Evolutionary conservation across 2,888 invertebrate genomes (phyloP).

Genomic region (Athalia circularis): DNA sequence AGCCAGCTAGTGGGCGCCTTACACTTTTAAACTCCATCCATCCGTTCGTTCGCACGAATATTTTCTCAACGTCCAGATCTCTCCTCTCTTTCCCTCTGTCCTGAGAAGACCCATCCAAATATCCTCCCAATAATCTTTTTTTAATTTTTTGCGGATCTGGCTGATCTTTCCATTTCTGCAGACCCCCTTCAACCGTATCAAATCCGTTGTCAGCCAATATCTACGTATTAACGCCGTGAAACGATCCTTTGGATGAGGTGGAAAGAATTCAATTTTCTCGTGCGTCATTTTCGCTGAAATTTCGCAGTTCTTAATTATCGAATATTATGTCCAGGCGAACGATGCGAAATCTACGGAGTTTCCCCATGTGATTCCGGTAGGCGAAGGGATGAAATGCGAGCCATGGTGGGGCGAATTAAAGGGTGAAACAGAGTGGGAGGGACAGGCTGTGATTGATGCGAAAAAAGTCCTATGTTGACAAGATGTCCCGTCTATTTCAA

Average conservation of each 20-base stretch:
- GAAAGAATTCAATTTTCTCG: background rate
- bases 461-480: constrained; percentile 51
- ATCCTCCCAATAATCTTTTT: constrained; percentile 9
- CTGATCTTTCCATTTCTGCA: background rate
- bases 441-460: constrained; percentile 45
- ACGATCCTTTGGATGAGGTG: too few species aligned
- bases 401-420: background rate
- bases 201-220: background rate
- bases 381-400: background rate
- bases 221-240: background rate
- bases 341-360: constrained; percentile 6
- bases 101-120: background rate
- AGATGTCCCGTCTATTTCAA: constrained; percentile 46
- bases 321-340: constrained; percentile 1
- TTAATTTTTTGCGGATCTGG: constrained; percentile 38
- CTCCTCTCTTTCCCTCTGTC: background rate
- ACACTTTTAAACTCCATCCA: constrained; percentile 24
- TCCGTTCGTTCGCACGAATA: background rate
- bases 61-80: background rate
- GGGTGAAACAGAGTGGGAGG: background rate
- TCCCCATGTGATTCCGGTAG: background rate
- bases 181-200: constrained; percentile 9
- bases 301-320: constrained; percentile 34
- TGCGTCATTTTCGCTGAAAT: too few species aligned
- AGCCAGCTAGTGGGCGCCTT: background rate